phyloP scores from a whole-genome alignment of 2,888 invertebrate genomes.

The Diachrysia chrysitis region DNA sequence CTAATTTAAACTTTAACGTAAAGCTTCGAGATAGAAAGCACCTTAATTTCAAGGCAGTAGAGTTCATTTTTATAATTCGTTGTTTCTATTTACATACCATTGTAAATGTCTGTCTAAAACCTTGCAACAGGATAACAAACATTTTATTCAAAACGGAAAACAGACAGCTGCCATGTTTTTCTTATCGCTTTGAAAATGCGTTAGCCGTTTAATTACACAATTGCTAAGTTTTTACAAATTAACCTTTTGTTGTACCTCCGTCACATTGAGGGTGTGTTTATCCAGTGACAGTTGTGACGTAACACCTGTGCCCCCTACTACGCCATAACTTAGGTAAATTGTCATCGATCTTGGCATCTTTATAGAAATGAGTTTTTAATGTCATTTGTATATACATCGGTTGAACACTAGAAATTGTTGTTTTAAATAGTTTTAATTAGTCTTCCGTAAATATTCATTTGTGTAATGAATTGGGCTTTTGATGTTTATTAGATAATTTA shows the following conservation, averaged over 20 bases:
- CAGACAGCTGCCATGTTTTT: conserved; percentile 34
- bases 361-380: conserved; percentile 41
- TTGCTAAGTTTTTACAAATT: conserved; percentile 30
- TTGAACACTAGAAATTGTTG: conserved; percentile 21
- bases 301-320: conserved; percentile 48
- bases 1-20: too few relatives aligned
- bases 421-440: conserved; percentile 26
- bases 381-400: conserved; percentile 40
- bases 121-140: not conserved
- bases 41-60: not conserved
- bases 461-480: conserved; percentile 5
- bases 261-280: conserved; percentile 30
- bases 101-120: not conserved
- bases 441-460: not conserved
- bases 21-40: too few relatives aligned
- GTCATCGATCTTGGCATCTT: conserved; percentile 30
- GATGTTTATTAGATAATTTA: too few relatives aligned
- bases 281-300: conserved; percentile 9
- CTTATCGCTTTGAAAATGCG: conserved; percentile 42
- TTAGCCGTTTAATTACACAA: conserved; percentile 35
- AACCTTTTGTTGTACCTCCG: conserved; percentile 35
- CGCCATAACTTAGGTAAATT: conserved; percentile 44
- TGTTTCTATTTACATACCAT: not conserved
- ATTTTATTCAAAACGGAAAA: conserved; percentile 13
- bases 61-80: not conserved